Base-by-base conservation (phyloP, 2,888 invertebrate species). In the Charanyca ferruginea region DNA sequence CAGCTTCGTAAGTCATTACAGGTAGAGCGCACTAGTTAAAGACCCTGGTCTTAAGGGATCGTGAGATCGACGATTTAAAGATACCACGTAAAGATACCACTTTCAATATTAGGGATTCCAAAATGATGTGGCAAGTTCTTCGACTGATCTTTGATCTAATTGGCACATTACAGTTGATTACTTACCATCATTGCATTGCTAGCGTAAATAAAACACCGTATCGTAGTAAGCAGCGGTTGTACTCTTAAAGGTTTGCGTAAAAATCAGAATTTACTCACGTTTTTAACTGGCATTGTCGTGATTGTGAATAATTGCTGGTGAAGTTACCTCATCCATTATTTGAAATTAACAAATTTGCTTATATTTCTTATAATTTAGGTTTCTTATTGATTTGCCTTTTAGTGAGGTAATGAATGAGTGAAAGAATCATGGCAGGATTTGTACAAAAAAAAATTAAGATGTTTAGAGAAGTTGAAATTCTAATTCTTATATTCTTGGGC, bases 71-170 rank as follows among this genome's bases (percentile, higher is more conserved):
- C n/a, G n/a, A n/a, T n/a, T n/a, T n/a, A n/a, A n/a, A n/a, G n/a
- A n/a, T n/a, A n/a, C n/a, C n/a, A n/a, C n/a, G n/a, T n/a, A n/a
- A n/a, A n/a, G n/a, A n/a, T n/a, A n/a, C n/a, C n/a, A n/a, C n/a
- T n/a, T n/a, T n/a, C n/a, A n/a, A n/a, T n/a, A n/a, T n/a, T n/a
- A n/a, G n/a, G n/a, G n/a, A n/a, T n/a, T n/a, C n/a, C n/a, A n/a
- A n/a, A 38, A 13, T 4, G 47, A 47, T 68, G 42, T 22, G 18
- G 57, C 74, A 71, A 74, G 23, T 41, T 52, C 16, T 20, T 42
- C 57, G 18, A 48, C 32, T 71, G 75, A 74, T 44, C 70, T 74
- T 18, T 53, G 75, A 58, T 22, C 67, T 59, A 9, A 38, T 48
- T 20, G 51, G 32, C 9, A 7, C 8, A 73, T 53, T 42, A 48